Evolutionary conservation across 2,888 invertebrate species (phyloP), one percentile per base, ranked within the genome.

Genomic region (Chalcosyrphus nemorum): DNA sequence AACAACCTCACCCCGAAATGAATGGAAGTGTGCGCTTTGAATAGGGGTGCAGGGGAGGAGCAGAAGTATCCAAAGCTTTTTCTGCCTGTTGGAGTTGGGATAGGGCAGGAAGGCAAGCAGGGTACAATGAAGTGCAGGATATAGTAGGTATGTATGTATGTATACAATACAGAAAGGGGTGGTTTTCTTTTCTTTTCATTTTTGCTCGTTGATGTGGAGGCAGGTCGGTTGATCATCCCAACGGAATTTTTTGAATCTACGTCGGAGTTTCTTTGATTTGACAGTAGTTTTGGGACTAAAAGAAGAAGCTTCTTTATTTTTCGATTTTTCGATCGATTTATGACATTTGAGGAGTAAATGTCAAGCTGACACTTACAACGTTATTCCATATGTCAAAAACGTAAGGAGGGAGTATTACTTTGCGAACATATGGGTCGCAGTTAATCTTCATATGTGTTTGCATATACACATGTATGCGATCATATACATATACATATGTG

Each of bases 381-480:
- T 13, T 32, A 29, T 17, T 13, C 21, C 21, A 3, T 19, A 19
- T 41, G 38, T 35, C 38, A 35, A 38, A 57, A 54, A 21, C 35
- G 13, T 6, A 38, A 11, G 17, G 7, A 9, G 17, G 29, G 45
- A 45, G 24, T 2, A 5, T 1, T n/a, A n/a, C n/a, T 24, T n/a
- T 24, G 11, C 15, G 24, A 80, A 80, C 80, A 80, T 72, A 80
- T 65, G 80, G 80, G 52, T 72, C 72, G 61, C 43, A 27, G 21
- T 41, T n/a, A 29, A 6, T 24, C 11, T 41, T 21, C 59, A 35
- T 24, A 24, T 52, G 29, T 78, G 47, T 56, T n/a, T 71, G 59
- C 45, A 24, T 35, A 47, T 47, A n/a, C n/a, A n/a, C n/a, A 24
- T 70, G 24, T 57, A 32, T 43, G 68, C 15, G 43, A 45, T 61